Conservation (phyloP, 1,140 invertebrate genomes). For the Notospermus geniculatus region DNA sequence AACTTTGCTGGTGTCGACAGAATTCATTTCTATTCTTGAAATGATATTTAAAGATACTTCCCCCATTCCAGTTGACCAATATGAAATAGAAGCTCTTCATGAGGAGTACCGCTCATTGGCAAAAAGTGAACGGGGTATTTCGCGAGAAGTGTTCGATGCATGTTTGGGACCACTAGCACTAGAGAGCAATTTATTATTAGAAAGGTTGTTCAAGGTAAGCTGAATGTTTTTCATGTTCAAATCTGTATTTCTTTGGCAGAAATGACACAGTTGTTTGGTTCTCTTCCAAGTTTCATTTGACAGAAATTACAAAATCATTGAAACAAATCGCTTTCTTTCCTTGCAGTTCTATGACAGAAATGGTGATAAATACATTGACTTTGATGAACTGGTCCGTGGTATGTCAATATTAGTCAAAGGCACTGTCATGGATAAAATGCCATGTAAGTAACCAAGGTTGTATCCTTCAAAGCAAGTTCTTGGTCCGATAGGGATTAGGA, state of each 20-base stretch:
- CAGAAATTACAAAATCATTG: no score
- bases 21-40: no score
- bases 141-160: slow-evolving; percentile 1
- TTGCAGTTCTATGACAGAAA: slow-evolving; percentile 9
- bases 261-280: background rate
- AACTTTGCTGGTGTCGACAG: no score
- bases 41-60: no score
- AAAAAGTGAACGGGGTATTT: slow-evolving; percentile 1
- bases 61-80: slow-evolving; percentile 5
- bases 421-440: background rate
- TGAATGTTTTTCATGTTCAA: no score
- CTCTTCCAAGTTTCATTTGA: no score
- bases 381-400: slow-evolving; percentile 5
- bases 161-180: slow-evolving; percentile 8
- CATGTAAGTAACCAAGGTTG: no score
- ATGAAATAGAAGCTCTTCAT: slow-evolving; percentile 6
- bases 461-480: background rate
- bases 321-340: background rate
- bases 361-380: slow-evolving; percentile 4
- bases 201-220: slow-evolving; percentile 5
- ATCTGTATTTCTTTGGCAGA: background rate
- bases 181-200: slow-evolving; percentile 8
- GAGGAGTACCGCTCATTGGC: background rate
- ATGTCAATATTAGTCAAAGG: slow-evolving; percentile 7
- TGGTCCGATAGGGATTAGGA: background rate